A percentile compares a stretch with the other conserved stretches of the same genome.
phyloP scores from a whole-genome alignment of 2,888 invertebrate species.

The Mechanitis messenoides region DNA sequence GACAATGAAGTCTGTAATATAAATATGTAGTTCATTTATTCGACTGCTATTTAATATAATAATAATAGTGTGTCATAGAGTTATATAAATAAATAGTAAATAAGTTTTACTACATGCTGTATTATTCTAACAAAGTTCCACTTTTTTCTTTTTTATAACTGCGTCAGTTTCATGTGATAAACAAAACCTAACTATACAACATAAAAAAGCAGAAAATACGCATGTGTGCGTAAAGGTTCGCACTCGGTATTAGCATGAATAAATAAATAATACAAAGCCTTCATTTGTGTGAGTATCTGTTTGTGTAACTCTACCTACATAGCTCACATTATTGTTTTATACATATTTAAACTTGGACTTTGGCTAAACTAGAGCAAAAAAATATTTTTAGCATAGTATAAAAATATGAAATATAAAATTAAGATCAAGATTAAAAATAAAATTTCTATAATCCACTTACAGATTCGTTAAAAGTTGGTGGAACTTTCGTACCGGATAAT shows the following conservation, averaged over 20 bases:
- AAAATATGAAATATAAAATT: too few relatives aligned
- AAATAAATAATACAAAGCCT: constrained; percentile 20
- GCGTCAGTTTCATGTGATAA: constrained; percentile 7
- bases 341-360: constrained; percentile 7
- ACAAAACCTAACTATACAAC: constrained; percentile 17
- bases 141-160: constrained; percentile 7
- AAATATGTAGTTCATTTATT: too few relatives aligned
- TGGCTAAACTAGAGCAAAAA: background rate
- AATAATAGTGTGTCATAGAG: too few relatives aligned
- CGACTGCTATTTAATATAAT: too few relatives aligned
- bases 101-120: background rate
- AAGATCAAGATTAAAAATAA: too few relatives aligned
- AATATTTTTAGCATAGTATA: too few relatives aligned
- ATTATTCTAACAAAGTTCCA: background rate
- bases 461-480: too few relatives aligned
- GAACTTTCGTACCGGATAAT: too few relatives aligned
- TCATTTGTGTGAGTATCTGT: constrained; percentile 17
- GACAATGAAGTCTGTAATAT: too few relatives aligned
- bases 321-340: constrained; percentile 11
- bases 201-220: constrained; percentile 2
- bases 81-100: background rate
- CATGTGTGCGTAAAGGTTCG: constrained; percentile 10
- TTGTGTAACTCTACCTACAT: constrained; percentile 1
- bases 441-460: too few relatives aligned
- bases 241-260: constrained; percentile 28